Percentiles rank a stretch among this genome's conserved stretches.
Evolutionary conservation across 1,140 invertebrate species (phyloP).

Genomic region (Zaprionus ghesquierei): DNA sequence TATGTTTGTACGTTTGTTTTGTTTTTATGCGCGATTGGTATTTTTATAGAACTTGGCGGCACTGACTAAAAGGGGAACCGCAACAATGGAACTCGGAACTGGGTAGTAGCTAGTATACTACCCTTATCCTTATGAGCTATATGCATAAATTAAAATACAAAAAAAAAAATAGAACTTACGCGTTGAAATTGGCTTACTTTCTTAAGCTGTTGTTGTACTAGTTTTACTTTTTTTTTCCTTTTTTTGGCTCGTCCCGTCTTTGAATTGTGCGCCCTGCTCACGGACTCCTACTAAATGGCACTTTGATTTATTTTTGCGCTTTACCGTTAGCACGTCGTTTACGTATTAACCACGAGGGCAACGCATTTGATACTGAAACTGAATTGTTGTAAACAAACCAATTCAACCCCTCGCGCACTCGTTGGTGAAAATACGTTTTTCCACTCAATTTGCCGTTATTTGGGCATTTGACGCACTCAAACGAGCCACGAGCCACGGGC

Average conservation of each 20-base stretch:
- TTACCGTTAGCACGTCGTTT: slow-evolving; percentile 50
- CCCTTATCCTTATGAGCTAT: slow-evolving; percentile 14
- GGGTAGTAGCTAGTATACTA: not conserved
- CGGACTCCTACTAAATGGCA: not conserved
- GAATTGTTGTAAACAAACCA: slow-evolving; percentile 77
- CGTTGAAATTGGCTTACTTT: slow-evolving; percentile 1
- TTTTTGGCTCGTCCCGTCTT: slow-evolving; percentile 28
- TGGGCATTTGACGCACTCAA: slow-evolving; percentile 62
- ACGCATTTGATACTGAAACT: slow-evolving; percentile 65
- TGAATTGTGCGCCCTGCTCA: slow-evolving; percentile 40
- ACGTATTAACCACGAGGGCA: slow-evolving; percentile 61
- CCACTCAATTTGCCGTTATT: slow-evolving; percentile 59
- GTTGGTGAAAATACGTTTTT: slow-evolving; percentile 41
- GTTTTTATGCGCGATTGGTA: slow-evolving; percentile 17
- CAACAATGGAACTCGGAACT: not conserved
- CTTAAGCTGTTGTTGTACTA: slow-evolving; percentile 11
- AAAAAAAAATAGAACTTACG: slow-evolving; percentile 52
- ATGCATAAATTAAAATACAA: slow-evolving; percentile 49
- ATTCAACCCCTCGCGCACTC: slow-evolving; percentile 71
- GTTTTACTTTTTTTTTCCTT: slow-evolving; percentile 20
- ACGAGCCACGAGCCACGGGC: slow-evolving; percentile 27
- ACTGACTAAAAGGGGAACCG: not conserved
- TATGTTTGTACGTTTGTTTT: slow-evolving; percentile 37
- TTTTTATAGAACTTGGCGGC: slow-evolving; percentile 7
- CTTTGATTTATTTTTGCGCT: slow-evolving; percentile 19